Percentiles rank a stretch among this genome's conserved stretches.
phyloP scores from a whole-genome alignment of 2,113 vertebrate species.

The Regulus satrapa region DNA sequence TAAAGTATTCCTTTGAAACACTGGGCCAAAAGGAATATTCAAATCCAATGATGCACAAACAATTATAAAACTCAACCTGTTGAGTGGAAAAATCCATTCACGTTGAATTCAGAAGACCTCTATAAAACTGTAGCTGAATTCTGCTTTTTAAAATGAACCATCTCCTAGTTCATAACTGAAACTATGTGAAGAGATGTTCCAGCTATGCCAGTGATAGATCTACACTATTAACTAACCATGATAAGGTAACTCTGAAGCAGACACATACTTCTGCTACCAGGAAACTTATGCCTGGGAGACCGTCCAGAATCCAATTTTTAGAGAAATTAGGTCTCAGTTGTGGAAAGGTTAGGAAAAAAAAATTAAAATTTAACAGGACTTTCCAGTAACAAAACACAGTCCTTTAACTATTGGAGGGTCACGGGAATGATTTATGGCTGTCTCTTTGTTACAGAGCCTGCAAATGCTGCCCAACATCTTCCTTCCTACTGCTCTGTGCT shows the following conservation, averaged over 20 bases:
- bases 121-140: not conserved
- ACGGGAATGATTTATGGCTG: not conserved
- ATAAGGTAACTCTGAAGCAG: not conserved
- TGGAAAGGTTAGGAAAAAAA: not conserved
- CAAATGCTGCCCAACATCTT: not conserved
- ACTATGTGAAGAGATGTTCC: not conserved
- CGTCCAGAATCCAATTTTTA: not conserved
- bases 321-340: not conserved
- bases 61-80: not conserved
- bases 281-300: not conserved
- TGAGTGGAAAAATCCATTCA: not conserved
- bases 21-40: not conserved
- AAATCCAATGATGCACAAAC: not conserved
- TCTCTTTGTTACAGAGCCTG: not conserved
- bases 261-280: not conserved
- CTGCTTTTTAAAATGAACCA: not conserved
- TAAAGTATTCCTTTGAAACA: not conserved
- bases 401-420: not conserved
- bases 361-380: not conserved
- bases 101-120: not conserved
- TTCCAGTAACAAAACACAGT: not conserved
- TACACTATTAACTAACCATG: not conserved
- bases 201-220: not conserved
- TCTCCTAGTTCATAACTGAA: conserved; percentile 8
- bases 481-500: not conserved